Base-by-base conservation (phyloP, 2,113 vertebrate species). In the Camelus bactrianus region DNA sequence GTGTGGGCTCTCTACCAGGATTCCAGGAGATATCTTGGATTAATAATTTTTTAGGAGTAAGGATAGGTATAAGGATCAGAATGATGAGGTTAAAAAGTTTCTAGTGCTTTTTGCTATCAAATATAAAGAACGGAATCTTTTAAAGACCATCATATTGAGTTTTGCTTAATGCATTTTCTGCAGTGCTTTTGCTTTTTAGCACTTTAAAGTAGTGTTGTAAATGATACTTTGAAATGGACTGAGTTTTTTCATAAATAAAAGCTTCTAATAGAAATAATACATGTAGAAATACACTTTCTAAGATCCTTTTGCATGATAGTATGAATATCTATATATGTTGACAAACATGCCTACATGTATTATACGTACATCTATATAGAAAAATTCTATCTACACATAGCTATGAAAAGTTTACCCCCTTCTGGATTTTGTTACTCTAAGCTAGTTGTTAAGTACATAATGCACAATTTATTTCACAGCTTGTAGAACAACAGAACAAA, bases 401-500 rank as follows among this genome's bases (percentile, higher is more conserved):
- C 15, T 84, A 81, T 79, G 91, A 87, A 87, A 24, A 64, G 10
- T 70, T 95, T 65, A 93, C 32, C 4, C 17, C 50, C 86, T 97
- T 91, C 81, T 93, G 88, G 50, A 94, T 97, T 95, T 98, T 97
- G 92, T 98, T 95, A 88, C 62, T 95, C 95, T 97, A 96, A 97
- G 72, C 54, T 93, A 95, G 83, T 94, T 98, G 60, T 94, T 80
- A 85, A 97, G 48, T 60, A 92, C n/a, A 91, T 60, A 64, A 94
- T 69, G 58, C 38, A 91, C 85, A 97, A 89, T 95, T 97, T 95
- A 98, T 98, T 98, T 98, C 93, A 98, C 96, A 98, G 94, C 81
- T 97, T 97, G 94, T 79, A 97, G 89, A 97, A 92, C 67, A 98
- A 97, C 85, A 94, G 94, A 96, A 81, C 97, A 98, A 98, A 98